phyloP scores from a whole-genome alignment of 2,797 vertebrate genomes.

The Enteromius thamalakanensis region DNA sequence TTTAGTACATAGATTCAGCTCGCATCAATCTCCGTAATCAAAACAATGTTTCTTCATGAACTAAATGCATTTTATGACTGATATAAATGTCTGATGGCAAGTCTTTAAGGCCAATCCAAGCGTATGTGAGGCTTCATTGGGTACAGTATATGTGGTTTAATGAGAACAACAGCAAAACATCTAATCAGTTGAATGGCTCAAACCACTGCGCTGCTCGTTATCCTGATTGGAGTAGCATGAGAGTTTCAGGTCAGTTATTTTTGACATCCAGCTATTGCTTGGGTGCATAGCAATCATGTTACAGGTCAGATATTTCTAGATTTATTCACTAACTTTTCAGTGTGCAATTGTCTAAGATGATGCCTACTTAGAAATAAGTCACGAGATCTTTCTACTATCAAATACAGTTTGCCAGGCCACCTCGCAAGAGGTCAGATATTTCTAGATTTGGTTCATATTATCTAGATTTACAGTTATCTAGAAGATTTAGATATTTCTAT shows the following conservation, averaged over 20 bases:
- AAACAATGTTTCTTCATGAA: slow-evolving; percentile 11
- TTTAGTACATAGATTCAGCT: slow-evolving; percentile 4
- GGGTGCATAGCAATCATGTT: neutral
- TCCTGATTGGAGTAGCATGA: slow-evolving; percentile 40
- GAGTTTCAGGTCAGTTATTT: slow-evolving; percentile 38
- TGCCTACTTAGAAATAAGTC: neutral
- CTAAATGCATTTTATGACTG: slow-evolving; percentile 5
- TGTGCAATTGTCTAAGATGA: neutral
- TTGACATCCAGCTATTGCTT: slow-evolving; percentile 20
- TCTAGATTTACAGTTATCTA: no score
- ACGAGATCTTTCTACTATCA: neutral
- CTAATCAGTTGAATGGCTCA: slow-evolving; percentile 48
- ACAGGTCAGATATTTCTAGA: slow-evolving; percentile 20
- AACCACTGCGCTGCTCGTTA: slow-evolving; percentile 23
- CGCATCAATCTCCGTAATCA: neutral
- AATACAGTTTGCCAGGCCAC: neutral
- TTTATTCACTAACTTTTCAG: neutral
- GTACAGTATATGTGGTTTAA: slow-evolving; percentile 25
- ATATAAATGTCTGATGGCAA: neutral
- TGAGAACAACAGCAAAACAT: slow-evolving; percentile 34
- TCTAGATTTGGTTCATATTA: no score
- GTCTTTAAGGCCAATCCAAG: slow-evolving; percentile 8
- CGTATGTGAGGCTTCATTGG: neutral
- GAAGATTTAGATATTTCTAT: no score
- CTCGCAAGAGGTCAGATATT: neutral